Percentiles rank a stretch among this genome's conserved stretches.
Evolutionary conservation across 2,113 vertebrate species (phyloP).

Genomic region (Vulpes vulpes): DNA sequence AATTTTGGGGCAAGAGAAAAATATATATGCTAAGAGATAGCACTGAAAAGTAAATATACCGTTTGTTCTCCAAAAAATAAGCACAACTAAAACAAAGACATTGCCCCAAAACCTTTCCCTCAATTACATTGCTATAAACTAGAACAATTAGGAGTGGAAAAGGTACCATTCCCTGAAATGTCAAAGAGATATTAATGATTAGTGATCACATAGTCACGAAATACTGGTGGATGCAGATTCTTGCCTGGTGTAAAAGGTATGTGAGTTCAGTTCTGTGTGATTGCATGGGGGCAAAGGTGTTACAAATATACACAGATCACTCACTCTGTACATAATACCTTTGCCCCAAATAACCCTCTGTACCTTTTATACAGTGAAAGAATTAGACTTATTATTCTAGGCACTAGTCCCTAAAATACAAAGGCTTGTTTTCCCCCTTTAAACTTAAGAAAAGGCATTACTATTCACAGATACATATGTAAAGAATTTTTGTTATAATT

Average conservation of each 20-base stretch:
- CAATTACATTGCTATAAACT: neutral
- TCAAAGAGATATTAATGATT: neutral
- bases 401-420: neutral
- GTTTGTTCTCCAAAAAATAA: neutral
- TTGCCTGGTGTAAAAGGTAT: neutral
- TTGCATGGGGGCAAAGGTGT: neutral
- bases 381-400: conserved; percentile 13
- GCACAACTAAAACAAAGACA: neutral
- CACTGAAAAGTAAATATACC: conserved; percentile 31
- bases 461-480: neutral
- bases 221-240: neutral
- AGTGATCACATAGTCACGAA: neutral
- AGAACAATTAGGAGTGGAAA: neutral
- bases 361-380: neutral
- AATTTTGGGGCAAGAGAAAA: neutral
- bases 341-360: neutral
- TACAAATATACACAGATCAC: neutral
- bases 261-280: neutral
- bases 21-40: conserved; percentile 18
- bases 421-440: conserved; percentile 1
- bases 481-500: conserved; percentile 52
- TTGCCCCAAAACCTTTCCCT: neutral
- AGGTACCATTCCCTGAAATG: neutral
- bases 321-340: neutral
- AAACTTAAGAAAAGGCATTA: neutral